Conservation (phyloP, 2,888 invertebrate genomes). For the Coremacera marginata region DNA sequence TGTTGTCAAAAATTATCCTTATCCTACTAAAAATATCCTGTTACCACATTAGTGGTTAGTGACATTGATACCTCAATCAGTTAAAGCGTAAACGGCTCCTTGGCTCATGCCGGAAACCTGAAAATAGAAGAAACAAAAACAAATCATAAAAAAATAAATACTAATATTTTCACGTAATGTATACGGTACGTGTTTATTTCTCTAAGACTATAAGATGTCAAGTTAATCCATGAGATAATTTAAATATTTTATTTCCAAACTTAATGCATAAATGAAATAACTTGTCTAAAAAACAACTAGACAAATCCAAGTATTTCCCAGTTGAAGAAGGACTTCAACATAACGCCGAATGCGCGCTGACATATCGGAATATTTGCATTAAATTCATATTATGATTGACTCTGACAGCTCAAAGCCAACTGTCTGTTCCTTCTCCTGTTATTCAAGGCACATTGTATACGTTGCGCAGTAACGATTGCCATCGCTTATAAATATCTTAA, state of each 20-base stretch:
- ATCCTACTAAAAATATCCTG: too few species aligned
- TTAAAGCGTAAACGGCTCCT: too few species aligned
- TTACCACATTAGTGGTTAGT: too few species aligned
- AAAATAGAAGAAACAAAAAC: not conserved
- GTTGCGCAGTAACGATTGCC: not conserved
- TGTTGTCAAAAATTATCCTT: too few species aligned
- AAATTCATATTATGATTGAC: conserved; percentile 34
- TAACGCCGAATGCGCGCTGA: not conserved
- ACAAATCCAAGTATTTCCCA: too few species aligned
- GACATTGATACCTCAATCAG: too few species aligned
- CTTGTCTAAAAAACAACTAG: conserved; percentile 29
- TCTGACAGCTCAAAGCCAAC: conserved; percentile 21
- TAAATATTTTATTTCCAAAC: conserved; percentile 61
- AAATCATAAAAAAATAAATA: conserved; percentile 12
- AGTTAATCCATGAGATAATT: conserved; percentile 55
- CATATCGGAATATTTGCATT: conserved; percentile 37
- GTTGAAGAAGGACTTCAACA: not conserved
- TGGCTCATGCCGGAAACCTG: too few species aligned
- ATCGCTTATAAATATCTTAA: conserved; percentile 36
- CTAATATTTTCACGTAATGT: too few species aligned
- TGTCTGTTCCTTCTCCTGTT: not conserved
- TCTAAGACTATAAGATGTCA: too few species aligned
- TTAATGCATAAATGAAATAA: conserved; percentile 58
- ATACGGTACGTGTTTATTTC: too few species aligned
- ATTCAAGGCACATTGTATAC: too few species aligned